Conservation (phyloP, 2,113 vertebrate species). For the Nothoprocta perdicaria region DNA sequence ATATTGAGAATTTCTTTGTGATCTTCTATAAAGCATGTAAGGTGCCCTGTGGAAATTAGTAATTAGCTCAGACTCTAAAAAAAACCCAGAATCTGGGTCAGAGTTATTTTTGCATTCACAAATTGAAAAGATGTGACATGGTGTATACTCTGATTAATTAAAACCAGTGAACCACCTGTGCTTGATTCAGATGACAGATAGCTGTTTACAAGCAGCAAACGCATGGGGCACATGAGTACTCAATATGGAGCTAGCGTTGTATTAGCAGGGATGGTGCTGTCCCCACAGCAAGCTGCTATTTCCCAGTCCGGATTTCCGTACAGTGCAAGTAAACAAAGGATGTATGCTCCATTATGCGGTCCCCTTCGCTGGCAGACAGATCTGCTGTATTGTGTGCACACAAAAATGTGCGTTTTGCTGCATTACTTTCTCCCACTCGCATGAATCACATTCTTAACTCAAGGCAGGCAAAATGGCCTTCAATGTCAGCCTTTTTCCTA, state of each 20-base stretch:
- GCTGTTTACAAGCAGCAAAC: not conserved
- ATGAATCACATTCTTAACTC: conserved; percentile 61
- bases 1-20: not conserved
- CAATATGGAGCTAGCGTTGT: not conserved
- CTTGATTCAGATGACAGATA: not conserved
- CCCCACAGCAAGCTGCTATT: not conserved
- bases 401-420: conserved; percentile 27
- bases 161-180: conserved; percentile 14
- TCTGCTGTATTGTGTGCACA: not conserved
- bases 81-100: not conserved
- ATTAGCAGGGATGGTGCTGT: not conserved
- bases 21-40: not conserved
- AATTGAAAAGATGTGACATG: not conserved
- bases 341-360: not conserved
- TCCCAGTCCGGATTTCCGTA: not conserved
- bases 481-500: conserved; percentile 58
- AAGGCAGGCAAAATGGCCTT: conserved; percentile 30
- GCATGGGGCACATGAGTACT: not conserved
- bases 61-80: not conserved
- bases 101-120: not conserved
- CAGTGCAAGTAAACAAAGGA: conserved; percentile 9
- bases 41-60: not conserved
- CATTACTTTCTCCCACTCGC: conserved; percentile 64
- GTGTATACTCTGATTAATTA: not conserved
- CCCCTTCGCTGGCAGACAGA: conserved; percentile 1